Evolutionary conservation across 2,113 vertebrate species (phyloP), one percentile per base, ranked within the genome.

Genomic region (Leuciscus idus): DNA sequence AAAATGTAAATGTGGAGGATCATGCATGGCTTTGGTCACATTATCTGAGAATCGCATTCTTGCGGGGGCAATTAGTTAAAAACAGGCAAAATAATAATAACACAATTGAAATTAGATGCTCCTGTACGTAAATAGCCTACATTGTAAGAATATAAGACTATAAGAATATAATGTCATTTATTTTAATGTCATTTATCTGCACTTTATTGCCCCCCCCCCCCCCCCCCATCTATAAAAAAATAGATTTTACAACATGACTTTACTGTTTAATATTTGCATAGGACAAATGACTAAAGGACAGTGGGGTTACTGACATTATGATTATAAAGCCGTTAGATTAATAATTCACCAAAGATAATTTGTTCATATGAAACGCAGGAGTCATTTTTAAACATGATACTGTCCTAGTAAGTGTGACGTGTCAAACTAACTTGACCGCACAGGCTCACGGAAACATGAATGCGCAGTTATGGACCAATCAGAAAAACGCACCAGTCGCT

Each of bases 381-480:
- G 7, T 70, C 7, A 10, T 21, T 19, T 39, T 23, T 5, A 39
- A 70, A 39, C 9, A 39, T 8, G 2, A 64, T 52, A 1, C 26
- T 82, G 46, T 52, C 10, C 2, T 28, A 5, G 50, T 26, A 52
- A 50, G 28, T 55, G 61, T 82, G 80, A 43, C 8, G 12, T 43
- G 48, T 84, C 81, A 28, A 55, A 39, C 81, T 84, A 84, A 23
- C 66, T 59, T 84, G 81, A 73, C 30, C 2, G 8, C 26, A 23
- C 39, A 15, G 52, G 30, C 66, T 57, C 68, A 72, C 6, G 26
- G 66, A 26, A 72, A 39, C 48, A 0, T 55, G 19, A 19, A 23
- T 3, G 7, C 48, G 26, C 46, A 10, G 5, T 12, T 7, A 43
- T 23, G 0, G 68, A 43, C 81, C 81, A 73, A 59, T 84, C 81